These are phyloP conservation scores for Tipula unca DNA, from an alignment of 2,888 invertebrate species.

Conservation along the genomic window DNA sequence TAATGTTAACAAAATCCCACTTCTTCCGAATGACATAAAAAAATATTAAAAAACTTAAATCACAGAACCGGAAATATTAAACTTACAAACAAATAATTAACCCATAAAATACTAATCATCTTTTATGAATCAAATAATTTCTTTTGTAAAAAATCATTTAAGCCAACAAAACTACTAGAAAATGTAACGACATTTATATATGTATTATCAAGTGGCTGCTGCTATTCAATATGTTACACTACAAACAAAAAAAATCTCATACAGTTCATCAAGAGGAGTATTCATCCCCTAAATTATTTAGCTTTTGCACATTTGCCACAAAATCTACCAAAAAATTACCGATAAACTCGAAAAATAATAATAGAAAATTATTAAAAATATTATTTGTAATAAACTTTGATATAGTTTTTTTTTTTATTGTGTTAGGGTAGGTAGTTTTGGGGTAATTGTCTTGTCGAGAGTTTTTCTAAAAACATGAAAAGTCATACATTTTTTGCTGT, in stretches of 20 bases:
- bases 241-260: background rate
- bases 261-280: background rate
- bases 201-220: background rate
- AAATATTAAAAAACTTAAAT: background rate
- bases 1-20: background rate
- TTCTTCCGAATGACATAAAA: background rate
- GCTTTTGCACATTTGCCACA: slow-evolving; percentile 17
- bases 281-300: slow-evolving; percentile 1
- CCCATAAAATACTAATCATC: background rate
- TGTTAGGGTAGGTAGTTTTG: background rate
- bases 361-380: background rate
- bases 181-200: background rate
- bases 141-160: background rate
- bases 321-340: slow-evolving; percentile 16
- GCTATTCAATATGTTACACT: background rate
- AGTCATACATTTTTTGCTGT: background rate
- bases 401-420: background rate
- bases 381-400: background rate
- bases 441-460: background rate
- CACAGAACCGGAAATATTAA: background rate
- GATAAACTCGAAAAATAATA: background rate
- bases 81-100: background rate
- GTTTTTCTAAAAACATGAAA: background rate
- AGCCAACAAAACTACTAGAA: background rate
- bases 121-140: background rate